Percentiles rank a stretch among this genome's conserved stretches.
phyloP scores from a whole-genome alignment of 2,113 vertebrate species.

The Ictalurus punctatus region DNA sequence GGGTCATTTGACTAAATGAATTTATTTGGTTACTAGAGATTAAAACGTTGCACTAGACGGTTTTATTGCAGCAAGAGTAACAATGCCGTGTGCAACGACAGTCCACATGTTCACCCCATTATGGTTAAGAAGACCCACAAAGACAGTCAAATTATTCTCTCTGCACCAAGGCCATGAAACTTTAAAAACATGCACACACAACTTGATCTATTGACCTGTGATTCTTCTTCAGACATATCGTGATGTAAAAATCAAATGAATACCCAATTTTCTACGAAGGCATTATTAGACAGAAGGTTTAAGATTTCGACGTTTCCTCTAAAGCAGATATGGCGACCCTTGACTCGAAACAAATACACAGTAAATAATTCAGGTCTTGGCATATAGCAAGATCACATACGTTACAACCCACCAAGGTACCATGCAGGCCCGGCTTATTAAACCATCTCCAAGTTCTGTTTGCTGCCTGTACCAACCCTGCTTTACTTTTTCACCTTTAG shows the following conservation, averaged over 20 bases:
- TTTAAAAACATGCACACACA: not conserved
- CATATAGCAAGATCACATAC: conserved; percentile 10
- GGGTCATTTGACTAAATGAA: not conserved
- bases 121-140: not conserved
- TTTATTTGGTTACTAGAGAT: not conserved
- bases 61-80: not conserved
- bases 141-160: not conserved
- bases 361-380: conserved; percentile 41
- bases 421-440: not conserved
- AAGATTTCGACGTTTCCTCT: not conserved
- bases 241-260: not conserved
- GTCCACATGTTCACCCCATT: not conserved
- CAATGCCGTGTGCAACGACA: not conserved
- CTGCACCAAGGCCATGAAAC: not conserved
- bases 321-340: not conserved
- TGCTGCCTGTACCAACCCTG: not conserved
- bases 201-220: not conserved
- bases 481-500: conserved; percentile 35
- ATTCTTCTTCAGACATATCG: not conserved
- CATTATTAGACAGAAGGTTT: not conserved
- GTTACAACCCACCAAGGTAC: not conserved
- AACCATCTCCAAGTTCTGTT: not conserved
- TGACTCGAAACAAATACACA: not conserved
- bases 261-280: not conserved
- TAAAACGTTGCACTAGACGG: not conserved